These are phyloP conservation scores for Lynx canadensis DNA, from an alignment of 2,113 vertebrate species.

Conservation along the genomic window DNA sequence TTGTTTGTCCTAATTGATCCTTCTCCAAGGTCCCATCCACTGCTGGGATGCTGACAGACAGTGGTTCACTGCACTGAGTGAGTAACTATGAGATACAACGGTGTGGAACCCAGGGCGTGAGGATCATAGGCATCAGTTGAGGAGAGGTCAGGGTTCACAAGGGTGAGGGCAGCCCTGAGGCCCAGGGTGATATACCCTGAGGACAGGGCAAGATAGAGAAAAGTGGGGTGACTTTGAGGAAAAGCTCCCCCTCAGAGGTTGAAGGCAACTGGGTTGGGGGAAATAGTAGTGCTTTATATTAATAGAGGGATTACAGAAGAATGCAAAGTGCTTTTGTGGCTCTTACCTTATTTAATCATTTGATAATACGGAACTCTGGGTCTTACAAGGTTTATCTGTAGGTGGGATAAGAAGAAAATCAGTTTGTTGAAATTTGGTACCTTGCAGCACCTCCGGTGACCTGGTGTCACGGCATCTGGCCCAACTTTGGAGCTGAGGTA, in stretches of 20 bases:
- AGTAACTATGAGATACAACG: neutral
- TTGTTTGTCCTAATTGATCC: neutral
- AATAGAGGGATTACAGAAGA: neutral
- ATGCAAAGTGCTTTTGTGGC: neutral
- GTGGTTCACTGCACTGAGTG: neutral
- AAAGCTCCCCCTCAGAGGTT: neutral
- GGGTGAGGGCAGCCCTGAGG: neutral
- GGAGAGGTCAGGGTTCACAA: neutral
- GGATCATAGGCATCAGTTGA: neutral
- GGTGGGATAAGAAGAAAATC: neutral
- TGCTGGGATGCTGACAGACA: neutral
- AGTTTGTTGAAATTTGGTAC: neutral
- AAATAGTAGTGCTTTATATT: neutral
- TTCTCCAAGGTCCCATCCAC: neutral
- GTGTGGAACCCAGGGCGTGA: neutral
- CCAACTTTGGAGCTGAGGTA: neutral
- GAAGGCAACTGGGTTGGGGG: neutral
- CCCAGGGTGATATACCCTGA: neutral
- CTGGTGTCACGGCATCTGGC: neutral
- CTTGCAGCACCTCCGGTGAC: neutral
- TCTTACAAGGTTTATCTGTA: neutral
- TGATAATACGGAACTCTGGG: neutral
- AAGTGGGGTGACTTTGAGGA: neutral
- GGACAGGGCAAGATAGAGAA: neutral
- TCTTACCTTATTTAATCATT: neutral